Evolutionary conservation across 2,888 invertebrate species (phyloP).

Genomic region (Ornithoptera alexandrae): DNA sequence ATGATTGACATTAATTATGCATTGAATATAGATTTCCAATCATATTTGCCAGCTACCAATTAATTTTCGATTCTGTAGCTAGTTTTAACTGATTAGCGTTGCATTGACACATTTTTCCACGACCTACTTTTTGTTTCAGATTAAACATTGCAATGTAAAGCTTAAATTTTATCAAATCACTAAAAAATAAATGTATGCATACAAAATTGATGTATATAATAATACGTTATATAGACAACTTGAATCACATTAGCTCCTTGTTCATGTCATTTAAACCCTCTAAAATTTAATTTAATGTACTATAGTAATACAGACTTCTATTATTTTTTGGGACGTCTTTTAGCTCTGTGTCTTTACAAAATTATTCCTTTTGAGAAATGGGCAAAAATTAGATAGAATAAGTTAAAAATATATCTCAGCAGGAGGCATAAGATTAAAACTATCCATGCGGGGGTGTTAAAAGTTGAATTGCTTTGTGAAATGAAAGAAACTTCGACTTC

Average conservation of each 20-base stretch:
- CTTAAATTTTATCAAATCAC: too few species aligned
- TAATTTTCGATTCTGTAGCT: conserved; percentile 16
- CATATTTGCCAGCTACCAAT: conserved; percentile 22
- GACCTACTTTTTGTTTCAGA: not conserved
- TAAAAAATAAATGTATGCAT: too few species aligned
- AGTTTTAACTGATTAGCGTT: conserved; percentile 11
- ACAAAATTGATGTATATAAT: too few species aligned
- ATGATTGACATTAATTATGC: conserved; percentile 7
- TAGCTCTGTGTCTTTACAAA: too few species aligned
- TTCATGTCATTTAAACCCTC: too few species aligned
- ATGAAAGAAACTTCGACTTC: conserved; percentile 32
- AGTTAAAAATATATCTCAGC: conserved; percentile 40
- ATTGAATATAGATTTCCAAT: conserved; percentile 11
- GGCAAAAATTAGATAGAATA: conserved; percentile 27
- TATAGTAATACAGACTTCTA: too few species aligned
- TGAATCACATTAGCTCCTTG: too few species aligned
- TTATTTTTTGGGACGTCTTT: too few species aligned
- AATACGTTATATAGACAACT: too few species aligned
- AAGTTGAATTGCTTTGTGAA: conserved; percentile 36
- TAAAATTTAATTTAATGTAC: too few species aligned
- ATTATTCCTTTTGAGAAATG: not conserved
- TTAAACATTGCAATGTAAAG: not conserved
- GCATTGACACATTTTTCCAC: conserved; percentile 6
- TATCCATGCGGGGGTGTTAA: conserved; percentile 37
- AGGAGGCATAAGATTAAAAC: conserved; percentile 37